Percentiles rank a stretch among this genome's conserved stretches.
Conservation (phyloP, 2,888 invertebrate species). For the Drosophila macrospina region DNA sequence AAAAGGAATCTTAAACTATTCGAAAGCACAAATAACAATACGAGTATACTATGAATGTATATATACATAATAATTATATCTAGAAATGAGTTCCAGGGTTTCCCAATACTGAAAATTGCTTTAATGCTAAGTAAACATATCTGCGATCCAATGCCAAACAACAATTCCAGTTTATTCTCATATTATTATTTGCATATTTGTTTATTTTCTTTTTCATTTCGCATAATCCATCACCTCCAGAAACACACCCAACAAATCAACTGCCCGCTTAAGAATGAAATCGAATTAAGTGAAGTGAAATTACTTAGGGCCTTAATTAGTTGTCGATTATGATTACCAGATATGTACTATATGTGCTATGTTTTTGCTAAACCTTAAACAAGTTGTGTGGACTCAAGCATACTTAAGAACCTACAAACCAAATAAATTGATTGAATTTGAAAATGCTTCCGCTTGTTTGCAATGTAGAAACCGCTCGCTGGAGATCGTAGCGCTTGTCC, state of each 20-base stretch:
- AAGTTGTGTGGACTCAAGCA: conserved; percentile 73
- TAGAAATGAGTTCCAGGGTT: conserved; percentile 48
- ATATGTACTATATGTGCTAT: conserved; percentile 42
- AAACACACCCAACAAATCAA: conserved; percentile 22
- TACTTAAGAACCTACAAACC: conserved; percentile 55
- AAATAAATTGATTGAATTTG: conserved; percentile 63
- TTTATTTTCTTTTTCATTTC: no score
- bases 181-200: conserved; percentile 1
- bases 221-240: conserved; percentile 7
- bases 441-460: conserved; percentile 58
- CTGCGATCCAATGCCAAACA: conserved; percentile 60
- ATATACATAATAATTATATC: conserved; percentile 6
- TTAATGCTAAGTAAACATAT: conserved; percentile 58
- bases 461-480: conserved; percentile 30
- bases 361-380: conserved; percentile 64
- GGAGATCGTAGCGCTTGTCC: conserved; percentile 3
- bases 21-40: conserved; percentile 24
- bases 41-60: conserved; percentile 14
- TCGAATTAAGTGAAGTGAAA: conserved; percentile 9
- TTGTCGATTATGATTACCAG: conserved; percentile 41
- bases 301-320: conserved; percentile 57
- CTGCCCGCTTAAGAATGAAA: conserved; percentile 44
- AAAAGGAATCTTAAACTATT: conserved; percentile 13
- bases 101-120: conserved; percentile 46
- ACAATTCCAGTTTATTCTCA: conserved; percentile 24